Evolutionary conservation across 2,113 vertebrate species (phyloP).

Genomic region (Seriola dumerili): DNA sequence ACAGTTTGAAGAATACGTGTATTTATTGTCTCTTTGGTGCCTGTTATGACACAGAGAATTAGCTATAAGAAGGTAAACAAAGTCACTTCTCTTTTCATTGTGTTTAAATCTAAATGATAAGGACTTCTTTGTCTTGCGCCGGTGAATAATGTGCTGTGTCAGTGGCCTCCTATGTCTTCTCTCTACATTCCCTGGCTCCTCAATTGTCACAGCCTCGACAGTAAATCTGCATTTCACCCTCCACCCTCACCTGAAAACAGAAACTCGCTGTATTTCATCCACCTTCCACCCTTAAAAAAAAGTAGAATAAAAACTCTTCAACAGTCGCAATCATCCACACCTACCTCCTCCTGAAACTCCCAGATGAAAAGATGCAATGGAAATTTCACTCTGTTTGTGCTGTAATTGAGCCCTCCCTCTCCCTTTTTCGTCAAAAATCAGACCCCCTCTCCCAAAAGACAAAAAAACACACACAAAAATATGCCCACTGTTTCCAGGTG

Average conservation of each 20-base stretch:
- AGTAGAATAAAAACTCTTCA: slow-evolving; percentile 51
- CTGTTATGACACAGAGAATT: slow-evolving; percentile 27
- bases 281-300: slow-evolving; percentile 23
- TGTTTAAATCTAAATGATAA: slow-evolving; percentile 53
- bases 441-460: slow-evolving; percentile 58
- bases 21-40: background rate
- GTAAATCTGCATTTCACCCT: slow-evolving; percentile 76
- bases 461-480: slow-evolving; percentile 49
- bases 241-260: slow-evolving; percentile 23
- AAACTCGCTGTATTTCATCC: slow-evolving; percentile 32
- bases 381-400: slow-evolving; percentile 79
- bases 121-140: slow-evolving; percentile 45
- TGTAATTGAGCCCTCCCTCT: slow-evolving; percentile 67
- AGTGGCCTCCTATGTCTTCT: slow-evolving; percentile 65
- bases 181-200: slow-evolving; percentile 35
- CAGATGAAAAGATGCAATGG: slow-evolving; percentile 63
- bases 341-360: slow-evolving; percentile 49
- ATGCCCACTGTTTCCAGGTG: slow-evolving; percentile 78
- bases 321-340: slow-evolving; percentile 71
- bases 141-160: slow-evolving; percentile 69
- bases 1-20: background rate
- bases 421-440: slow-evolving; percentile 49
- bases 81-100: slow-evolving; percentile 56
- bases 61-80: slow-evolving; percentile 22
- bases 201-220: slow-evolving; percentile 69